Evolutionary conservation across 2,888 invertebrate genomes (phyloP), one percentile per base, ranked within the genome.

Genomic region (Lepidocyrtoides sp.): DNA sequence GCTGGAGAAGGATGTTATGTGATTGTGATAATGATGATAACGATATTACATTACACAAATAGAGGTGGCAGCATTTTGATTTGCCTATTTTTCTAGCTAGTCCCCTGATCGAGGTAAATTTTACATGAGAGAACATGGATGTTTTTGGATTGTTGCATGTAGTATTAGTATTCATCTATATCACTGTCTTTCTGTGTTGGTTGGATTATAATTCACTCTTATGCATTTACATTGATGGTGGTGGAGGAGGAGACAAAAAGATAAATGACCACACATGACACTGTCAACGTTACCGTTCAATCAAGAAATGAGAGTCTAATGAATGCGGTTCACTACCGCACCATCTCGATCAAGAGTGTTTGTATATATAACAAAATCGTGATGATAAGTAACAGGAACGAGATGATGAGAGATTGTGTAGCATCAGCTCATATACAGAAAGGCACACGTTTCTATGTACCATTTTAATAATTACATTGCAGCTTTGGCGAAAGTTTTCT

Each of bases 181-280:
- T 44, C 41, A 69, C 41, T 41, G 41, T 69, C 69, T 44, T 29
- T n/a, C n/a, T 5, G 66, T 69, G 66, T 69, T 69, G 2, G 5
- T 4, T 8, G 66, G 66, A 69, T 69, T 44, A 72, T 72, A 72
- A 72, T n/a, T n/a, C n/a, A 72, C 44, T 44, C 44, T 72, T 44
- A 72, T 44, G 44, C 17, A 72, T 72, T 72, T 72, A 12, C 44
- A 72, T 23, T n/a, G n/a, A n/a, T n/a, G n/a, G n/a, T n/a, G n/a
- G n/a, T n/a, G n/a, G n/a, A n/a, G n/a, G n/a, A n/a, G 44, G 44
- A 44, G 23, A 12, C 20, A 72, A 17, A 17, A 72, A 44, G 72
- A 72, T 72, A 44, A 72, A 44, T 72, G 41, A 23, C n/a, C n/a
- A 36, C n/a, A 17, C 7, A 17, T 17, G 66, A 69, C 66, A 1